phyloP scores from a whole-genome alignment of 2,113 vertebrate genomes.

The Lophura nycthemera region DNA sequence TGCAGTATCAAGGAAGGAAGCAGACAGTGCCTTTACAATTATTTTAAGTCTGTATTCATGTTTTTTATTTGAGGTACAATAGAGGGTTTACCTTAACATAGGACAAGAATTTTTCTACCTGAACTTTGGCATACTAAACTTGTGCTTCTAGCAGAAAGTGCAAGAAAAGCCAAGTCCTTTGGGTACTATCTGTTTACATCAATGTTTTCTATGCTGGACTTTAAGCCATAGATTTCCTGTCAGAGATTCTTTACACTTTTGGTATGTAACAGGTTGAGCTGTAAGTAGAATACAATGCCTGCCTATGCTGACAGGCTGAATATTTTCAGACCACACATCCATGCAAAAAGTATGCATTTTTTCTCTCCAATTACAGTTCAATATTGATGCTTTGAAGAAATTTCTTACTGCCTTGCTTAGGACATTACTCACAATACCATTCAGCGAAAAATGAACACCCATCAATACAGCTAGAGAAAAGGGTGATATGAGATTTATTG shows the following conservation, averaged over 20 bases:
- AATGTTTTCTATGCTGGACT: constrained; percentile 40
- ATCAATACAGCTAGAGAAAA: background rate
- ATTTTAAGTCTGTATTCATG: background rate
- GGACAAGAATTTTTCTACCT: constrained; percentile 24
- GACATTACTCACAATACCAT: constrained; percentile 4
- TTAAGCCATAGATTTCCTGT: constrained; percentile 73
- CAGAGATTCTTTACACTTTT: constrained; percentile 41
- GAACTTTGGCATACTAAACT: constrained; percentile 42
- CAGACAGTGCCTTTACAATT: background rate
- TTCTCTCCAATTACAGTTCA: background rate
- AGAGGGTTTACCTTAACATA: constrained; percentile 12
- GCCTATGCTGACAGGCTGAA: background rate
- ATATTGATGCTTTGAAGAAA: background rate
- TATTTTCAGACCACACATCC: background rate
- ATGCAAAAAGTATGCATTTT: background rate
- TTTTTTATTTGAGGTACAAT: background rate
- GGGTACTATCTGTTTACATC: constrained; percentile 29
- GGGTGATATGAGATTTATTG: background rate
- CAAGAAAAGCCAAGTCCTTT: constrained; percentile 59
- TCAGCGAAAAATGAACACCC: background rate
- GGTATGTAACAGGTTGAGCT: constrained; percentile 13
- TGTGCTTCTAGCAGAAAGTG: constrained; percentile 31
- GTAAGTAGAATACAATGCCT: constrained; percentile 3
- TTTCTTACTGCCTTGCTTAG: background rate
- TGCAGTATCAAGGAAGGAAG: background rate